Evolutionary conservation across 2,113 vertebrate genomes (phyloP), one percentile per base, ranked within the genome.

Genomic region (Myanophis thanlyinensis): DNA sequence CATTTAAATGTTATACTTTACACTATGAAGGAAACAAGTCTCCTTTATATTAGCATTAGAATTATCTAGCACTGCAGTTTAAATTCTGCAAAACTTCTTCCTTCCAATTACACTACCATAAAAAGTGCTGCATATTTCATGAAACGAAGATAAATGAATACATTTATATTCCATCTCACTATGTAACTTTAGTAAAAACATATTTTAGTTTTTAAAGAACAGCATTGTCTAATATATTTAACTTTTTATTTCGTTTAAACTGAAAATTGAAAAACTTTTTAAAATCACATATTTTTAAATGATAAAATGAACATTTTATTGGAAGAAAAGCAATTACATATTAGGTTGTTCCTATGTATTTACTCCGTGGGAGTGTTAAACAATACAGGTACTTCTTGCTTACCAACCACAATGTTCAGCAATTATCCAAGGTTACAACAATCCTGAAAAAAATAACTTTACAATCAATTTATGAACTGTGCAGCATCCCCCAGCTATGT

Each of bases 241-340:
- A 44, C 35, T 3, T 62, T 27, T 1, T 93, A 93, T 91, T 85
- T 54, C 5, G 92, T 85, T 92, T 88, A 85, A 90, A 1, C 20
- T 73, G 87, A 93, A 95, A 89, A 56, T 27, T 30, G 49, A 86
- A 89, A 95, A 90, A 93, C 89, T 44, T 56, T 91, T 94, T 92
- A 89, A 95, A 93, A 25, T 93, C 93, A 88, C 94, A 87, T 89
- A 44, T 84, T 12, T 91, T 92, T 47, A 90, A 94, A 4, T 44
- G 87, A 91, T 30, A 93, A 94, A 95, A 89, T 92, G 89, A 93
- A 56, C 22, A 35, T 52, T 54, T 93, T 89, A 91, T 92, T 56
- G 53, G 85, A 91, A 12, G 54, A 56, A 91, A 49, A 90, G 30
- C 90, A 80, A 93, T 47, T 87, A 46, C 88, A 46, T 90, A 91